Evolutionary conservation across 2,888 invertebrate species (phyloP), one percentile per base, ranked within the genome.

Genomic region (Lomographa bimaculata): DNA sequence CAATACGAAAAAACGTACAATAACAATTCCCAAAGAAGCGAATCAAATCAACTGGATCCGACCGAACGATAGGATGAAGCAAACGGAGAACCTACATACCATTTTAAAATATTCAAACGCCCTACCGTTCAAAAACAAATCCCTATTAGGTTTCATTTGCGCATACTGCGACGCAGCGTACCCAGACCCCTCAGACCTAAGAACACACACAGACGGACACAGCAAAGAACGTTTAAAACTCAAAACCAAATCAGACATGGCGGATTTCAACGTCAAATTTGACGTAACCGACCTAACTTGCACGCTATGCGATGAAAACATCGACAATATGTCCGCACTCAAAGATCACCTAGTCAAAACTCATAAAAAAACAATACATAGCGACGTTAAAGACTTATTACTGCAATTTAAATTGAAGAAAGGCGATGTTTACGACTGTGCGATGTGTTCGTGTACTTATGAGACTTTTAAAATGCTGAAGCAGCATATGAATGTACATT

Each of bases 401-500:
- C 39, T 79, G 9, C 82, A 82, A 24, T 89, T 82, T 19, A 85
- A 79, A 7, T 25, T 89, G 21, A 77, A 69, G n/a, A 75, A 77
- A 23, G 84, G 81, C 0, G 81, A 82, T 0, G 56, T 73, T 0
- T 81, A 76, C 8, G 76, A 83, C 4, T 87, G 86, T 40, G 74
- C 71, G 0, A 64, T 83, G 66, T 87, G 86, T 18, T 38, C 78
- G 0, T 70, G 78, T 0, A 81, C 76, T 0, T 86, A 85, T 27
- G 86, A 86, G 25, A 86, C 85, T 0, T 87, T 85, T 32, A 84
- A 85, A 29, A 85, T 81, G 82, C 8, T 87, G 0, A 81, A 81
- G 50, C 85, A 84, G 12, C 86, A 87, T 21, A 86, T 87, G 86
- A 86, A 87, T 4, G 65, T 66, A 1, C 86, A 86, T 46, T 86